Percentiles rank a stretch among this genome's conserved stretches.
Conservation (phyloP, 2,797 vertebrate genomes). For the Galago senegalensis region DNA sequence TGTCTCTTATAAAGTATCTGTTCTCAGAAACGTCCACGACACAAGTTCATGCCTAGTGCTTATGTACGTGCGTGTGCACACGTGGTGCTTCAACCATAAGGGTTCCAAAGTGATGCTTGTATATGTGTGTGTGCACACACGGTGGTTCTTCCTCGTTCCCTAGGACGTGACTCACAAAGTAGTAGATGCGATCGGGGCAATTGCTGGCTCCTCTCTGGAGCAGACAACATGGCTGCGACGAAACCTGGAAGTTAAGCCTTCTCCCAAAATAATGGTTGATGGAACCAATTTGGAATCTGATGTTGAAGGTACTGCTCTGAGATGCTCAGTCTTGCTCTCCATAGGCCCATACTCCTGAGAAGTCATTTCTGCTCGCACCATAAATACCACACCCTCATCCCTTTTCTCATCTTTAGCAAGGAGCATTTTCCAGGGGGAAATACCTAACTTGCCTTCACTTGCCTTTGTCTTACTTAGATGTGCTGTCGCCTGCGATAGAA, state of each 20-base stretch:
- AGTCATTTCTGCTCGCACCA: neutral
- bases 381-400: slow-evolving; percentile 2
- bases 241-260: slow-evolving; percentile 98
- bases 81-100: too few relatives aligned
- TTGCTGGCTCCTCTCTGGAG: slow-evolving; percentile 98
- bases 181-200: slow-evolving; percentile 97
- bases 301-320: slow-evolving; percentile 93
- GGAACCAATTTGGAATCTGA: slow-evolving; percentile 95
- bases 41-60: neutral
- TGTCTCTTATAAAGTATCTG: neutral
- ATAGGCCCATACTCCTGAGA: neutral
- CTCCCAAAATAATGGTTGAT: slow-evolving; percentile 98
- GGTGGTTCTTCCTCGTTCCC: neutral
- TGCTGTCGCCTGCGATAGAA: slow-evolving; percentile 97
- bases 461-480: slow-evolving; percentile 92
- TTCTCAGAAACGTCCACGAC: neutral
- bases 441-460: slow-evolving; percentile 42
- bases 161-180: slow-evolving; percentile 99
- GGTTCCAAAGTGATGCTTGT: too few relatives aligned
- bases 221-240: slow-evolving; percentile 99
- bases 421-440: neutral
- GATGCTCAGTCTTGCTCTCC: slow-evolving; percentile 1
- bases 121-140: too few relatives aligned
- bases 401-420: neutral
- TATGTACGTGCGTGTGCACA: too few relatives aligned